phyloP scores from a whole-genome alignment of 2,888 invertebrate species.

The Fragum whitleyi region DNA sequence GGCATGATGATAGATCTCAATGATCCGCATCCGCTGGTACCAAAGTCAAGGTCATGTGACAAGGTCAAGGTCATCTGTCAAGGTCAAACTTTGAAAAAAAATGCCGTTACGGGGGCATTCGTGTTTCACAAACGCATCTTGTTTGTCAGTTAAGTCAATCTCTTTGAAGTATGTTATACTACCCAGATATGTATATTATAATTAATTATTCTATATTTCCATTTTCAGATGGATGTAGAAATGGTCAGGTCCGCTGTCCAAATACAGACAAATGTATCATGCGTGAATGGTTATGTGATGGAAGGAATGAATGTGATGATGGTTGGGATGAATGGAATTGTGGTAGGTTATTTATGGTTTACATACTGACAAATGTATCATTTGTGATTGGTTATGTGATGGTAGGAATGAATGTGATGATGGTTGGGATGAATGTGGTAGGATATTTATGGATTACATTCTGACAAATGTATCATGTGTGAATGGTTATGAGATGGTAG shows the following conservation, averaged over 20 bases:
- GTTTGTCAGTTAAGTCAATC: no score
- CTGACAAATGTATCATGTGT: conserved; percentile 85
- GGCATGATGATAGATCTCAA: no score
- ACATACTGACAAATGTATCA: conserved; percentile 75
- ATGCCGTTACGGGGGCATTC: no score
- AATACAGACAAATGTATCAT: conserved; percentile 77
- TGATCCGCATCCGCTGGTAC: no score
- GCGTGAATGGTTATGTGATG: conserved; percentile 39
- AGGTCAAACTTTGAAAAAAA: no score
- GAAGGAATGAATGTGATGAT: conserved; percentile 88
- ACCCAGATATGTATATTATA: no score
- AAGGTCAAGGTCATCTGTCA: no score
- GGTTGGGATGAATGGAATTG: conserved; percentile 91
- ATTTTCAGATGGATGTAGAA: conserved; percentile 67
- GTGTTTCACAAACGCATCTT: no score
- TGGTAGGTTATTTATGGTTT: conserved; percentile 83
- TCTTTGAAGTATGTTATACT: no score
- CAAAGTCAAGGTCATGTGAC: no score
- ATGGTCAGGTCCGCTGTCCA: conserved; percentile 72
- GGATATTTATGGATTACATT: conserved; percentile 87
- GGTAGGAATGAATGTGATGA: conserved; percentile 88
- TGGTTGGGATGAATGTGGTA: conserved; percentile 90
- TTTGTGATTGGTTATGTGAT: conserved; percentile 49
- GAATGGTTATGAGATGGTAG: conserved; percentile 76
- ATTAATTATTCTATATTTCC: no score